These are phyloP conservation scores for Galago senegalensis DNA, from an alignment of 2,797 vertebrate species.

Conservation along the genomic window DNA sequence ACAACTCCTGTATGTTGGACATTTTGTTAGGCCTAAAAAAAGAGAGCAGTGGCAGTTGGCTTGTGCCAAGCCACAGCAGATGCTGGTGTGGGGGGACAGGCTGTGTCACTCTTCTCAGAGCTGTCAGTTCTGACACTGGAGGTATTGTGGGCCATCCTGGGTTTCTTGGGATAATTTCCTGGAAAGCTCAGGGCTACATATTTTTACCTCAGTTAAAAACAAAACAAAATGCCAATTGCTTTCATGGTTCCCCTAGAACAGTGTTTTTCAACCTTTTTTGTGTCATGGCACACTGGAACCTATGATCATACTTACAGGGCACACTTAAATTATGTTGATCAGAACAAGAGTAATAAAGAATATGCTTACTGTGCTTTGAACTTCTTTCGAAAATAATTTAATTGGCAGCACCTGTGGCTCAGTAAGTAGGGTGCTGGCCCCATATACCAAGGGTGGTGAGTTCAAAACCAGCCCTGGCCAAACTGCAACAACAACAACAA, in stretches of 20 bases:
- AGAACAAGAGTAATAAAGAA: too few relatives aligned
- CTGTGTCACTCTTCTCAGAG: background rate
- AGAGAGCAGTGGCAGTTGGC: background rate
- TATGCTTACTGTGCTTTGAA: too few relatives aligned
- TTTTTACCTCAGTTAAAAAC: constrained; percentile 33
- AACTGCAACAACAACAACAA: too few relatives aligned
- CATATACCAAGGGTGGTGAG: too few relatives aligned
- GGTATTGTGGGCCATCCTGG: background rate
- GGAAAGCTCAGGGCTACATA: background rate
- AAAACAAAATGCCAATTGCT: constrained; percentile 12
- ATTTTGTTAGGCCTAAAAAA: background rate
- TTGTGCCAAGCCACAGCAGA: background rate
- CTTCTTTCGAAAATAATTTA: too few relatives aligned
- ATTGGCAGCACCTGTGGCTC: too few relatives aligned
- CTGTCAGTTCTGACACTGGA: background rate
- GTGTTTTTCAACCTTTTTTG: too few relatives aligned
- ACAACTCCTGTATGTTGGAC: background rate
- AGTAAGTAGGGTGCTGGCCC: too few relatives aligned
- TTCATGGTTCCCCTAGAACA: background rate
- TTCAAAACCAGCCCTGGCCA: too few relatives aligned
- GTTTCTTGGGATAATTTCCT: constrained; percentile 25
- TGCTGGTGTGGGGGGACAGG: background rate
- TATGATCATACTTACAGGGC: too few relatives aligned
- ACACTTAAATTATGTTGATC: too few relatives aligned
- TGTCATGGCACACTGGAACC: too few relatives aligned